phyloP scores from a whole-genome alignment of 2,113 vertebrate species.

The Tetrao urogallus region DNA sequence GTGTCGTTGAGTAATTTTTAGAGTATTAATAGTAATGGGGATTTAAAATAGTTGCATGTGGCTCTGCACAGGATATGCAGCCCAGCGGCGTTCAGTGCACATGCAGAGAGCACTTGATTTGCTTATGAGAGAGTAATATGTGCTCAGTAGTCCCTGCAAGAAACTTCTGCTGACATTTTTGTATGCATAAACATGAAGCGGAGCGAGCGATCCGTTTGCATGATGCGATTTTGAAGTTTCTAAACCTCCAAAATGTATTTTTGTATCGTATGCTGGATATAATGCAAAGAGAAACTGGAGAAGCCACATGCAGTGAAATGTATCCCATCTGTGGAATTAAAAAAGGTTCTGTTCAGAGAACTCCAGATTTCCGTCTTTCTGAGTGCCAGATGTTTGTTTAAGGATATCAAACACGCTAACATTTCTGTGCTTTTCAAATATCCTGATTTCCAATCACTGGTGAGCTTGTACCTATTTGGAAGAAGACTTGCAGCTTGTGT shows the following conservation, averaged over 20 bases:
- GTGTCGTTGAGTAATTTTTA: not conserved
- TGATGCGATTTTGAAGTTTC: not conserved
- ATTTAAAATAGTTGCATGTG: not conserved
- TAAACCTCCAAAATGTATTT: not conserved
- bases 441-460: not conserved
- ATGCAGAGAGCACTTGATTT: fast-evolving
- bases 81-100: not conserved
- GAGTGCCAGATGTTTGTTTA: not conserved
- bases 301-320: not conserved
- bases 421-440: not conserved
- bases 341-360: not conserved
- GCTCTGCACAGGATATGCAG: not conserved
- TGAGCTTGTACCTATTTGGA: not conserved
- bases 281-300: not conserved
- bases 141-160: not conserved
- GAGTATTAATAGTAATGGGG: not conserved
- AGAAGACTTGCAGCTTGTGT: fast-evolving
- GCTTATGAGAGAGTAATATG: not conserved
- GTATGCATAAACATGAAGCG: not conserved
- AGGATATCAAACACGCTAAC: not conserved
- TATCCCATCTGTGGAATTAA: not conserved
- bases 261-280: not conserved
- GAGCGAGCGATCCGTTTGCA: not conserved
- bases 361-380: not conserved
- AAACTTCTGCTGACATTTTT: not conserved